Percentiles rank a stretch among this genome's conserved stretches.
These are phyloP conservation scores for Luperina testacea DNA, from an alignment of 2,888 invertebrate species.

Conservation along the genomic window DNA sequence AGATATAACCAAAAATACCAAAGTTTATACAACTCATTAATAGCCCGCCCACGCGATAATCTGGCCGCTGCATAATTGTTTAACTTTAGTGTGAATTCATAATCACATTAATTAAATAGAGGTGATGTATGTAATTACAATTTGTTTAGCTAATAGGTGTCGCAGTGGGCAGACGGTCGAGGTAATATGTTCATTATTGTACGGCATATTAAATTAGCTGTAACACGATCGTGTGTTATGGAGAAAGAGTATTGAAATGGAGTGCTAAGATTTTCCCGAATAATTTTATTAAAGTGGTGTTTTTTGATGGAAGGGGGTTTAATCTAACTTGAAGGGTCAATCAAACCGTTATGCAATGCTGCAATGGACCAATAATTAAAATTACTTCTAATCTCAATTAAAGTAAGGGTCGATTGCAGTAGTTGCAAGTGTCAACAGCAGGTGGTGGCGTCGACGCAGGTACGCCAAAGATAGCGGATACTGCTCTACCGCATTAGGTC, in stretches of 20 bases:
- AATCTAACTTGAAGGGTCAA: background rate
- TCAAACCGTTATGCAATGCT: background rate
- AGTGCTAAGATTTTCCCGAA: background rate
- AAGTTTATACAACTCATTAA: slow-evolving; percentile 46
- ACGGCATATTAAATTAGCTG: slow-evolving; percentile 48
- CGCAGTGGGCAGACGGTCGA: slow-evolving; percentile 72
- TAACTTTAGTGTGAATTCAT: slow-evolving; percentile 73
- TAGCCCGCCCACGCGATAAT: slow-evolving; percentile 49
- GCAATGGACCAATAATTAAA: background rate
- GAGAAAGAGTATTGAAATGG: slow-evolving; percentile 22
- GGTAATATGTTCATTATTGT: slow-evolving; percentile 72
- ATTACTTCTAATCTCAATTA: background rate
- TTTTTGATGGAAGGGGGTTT: background rate
- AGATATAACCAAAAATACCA: slow-evolving; percentile 21
- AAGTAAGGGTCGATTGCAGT: background rate
- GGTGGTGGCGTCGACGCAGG: background rate
- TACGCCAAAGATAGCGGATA: background rate
- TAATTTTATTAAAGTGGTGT: too few species aligned
- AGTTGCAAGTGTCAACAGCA: background rate
- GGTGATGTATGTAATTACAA: slow-evolving; percentile 78
- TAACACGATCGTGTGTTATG: slow-evolving; percentile 23
- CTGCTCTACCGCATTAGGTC: background rate
- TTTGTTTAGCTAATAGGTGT: slow-evolving; percentile 77
- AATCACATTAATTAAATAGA: slow-evolving; percentile 76
- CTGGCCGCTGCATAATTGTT: slow-evolving; percentile 64